Evolutionary conservation across 1,140 invertebrate species (phyloP).

Genomic region (Acromyrmex echinatior): DNA sequence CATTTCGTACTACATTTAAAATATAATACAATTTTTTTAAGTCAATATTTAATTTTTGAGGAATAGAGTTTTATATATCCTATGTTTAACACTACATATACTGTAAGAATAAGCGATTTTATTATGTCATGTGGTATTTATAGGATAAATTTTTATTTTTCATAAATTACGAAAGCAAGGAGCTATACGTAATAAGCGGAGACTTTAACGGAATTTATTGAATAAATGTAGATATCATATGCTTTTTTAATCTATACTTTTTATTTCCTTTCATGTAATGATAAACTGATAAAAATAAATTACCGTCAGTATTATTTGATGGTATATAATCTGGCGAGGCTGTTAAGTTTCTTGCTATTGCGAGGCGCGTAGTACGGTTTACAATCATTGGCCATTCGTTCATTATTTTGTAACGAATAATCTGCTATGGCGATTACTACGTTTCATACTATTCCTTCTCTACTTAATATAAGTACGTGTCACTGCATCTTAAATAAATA

Average conservation of each 20-base stretch:
- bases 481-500: constrained; percentile 44
- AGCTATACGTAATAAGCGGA: not conserved
- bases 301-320: constrained; percentile 56
- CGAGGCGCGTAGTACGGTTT: constrained; percentile 39
- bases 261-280: constrained; percentile 67
- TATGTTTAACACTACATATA: not conserved
- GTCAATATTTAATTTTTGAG: constrained; percentile 44
- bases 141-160: constrained; percentile 31
- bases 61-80: not conserved
- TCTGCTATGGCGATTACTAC: constrained; percentile 47
- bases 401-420: constrained; percentile 30
- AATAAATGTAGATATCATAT: constrained; percentile 65
- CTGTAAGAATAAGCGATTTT: constrained; percentile 1
- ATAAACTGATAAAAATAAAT: constrained; percentile 74
- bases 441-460: constrained; percentile 17
- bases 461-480: constrained; percentile 43
- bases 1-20: constrained; percentile 32
- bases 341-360: constrained; percentile 28
- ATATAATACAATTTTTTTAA: constrained; percentile 41
- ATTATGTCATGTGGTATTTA: not conserved
- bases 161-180: not conserved
- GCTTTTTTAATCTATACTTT: constrained; percentile 66
- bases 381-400: constrained; percentile 11
- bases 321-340: constrained; percentile 36
- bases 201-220: constrained; percentile 11